Base-by-base conservation (phyloP, 2,797 vertebrate species). In the Myripristis jacobus region DNA sequence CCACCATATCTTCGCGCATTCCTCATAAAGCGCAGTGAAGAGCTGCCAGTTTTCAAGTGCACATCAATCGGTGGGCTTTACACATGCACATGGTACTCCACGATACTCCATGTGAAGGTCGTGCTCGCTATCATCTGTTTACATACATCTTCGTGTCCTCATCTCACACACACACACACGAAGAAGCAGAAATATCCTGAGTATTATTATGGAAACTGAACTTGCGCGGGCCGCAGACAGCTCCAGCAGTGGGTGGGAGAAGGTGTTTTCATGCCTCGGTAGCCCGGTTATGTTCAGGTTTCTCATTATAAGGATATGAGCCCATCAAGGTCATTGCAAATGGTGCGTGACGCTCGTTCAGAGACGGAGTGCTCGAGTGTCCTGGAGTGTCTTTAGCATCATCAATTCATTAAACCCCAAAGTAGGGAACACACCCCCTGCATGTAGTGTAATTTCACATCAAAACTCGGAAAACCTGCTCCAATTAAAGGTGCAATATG, bases 1-100 rank as follows among this genome's bases (percentile, higher is more conserved):
- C 91, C 92, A 92, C 77, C 82, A 68, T 62, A 74, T 81, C 77
- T 73, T 66, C 55, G 65, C 12, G 61, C 70, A 83, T 87, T 86
- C 73, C 56, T 77, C 41, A 73, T 46, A 41, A 59, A 44, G 43
- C 52, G 62, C 47, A 21, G 46, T 51, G 34, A 57, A 64, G 76
- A 76, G 65, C 69, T 73, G 82, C 75, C 77, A 70, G 53, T 72
- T 80, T 68, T 66, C 63, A 70, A 52, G 66, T 53, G 24, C 25
- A 31, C 48, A 24, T 60, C 48, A 55, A 10, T 47, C 64, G 66
- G 12, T 4, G 31, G 48, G 52, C 22, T 56, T 68, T 55, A 55
- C 19, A 58, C 19, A 58, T 47, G 38, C 50, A 18, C 0, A 1
- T n/a, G 21, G 18, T 21, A 34, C 34, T 21, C 22, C n/a, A 12